Evolutionary conservation across 2,797 vertebrate genomes (phyloP), one percentile per base, ranked within the genome.

Genomic region (Huso huso): DNA sequence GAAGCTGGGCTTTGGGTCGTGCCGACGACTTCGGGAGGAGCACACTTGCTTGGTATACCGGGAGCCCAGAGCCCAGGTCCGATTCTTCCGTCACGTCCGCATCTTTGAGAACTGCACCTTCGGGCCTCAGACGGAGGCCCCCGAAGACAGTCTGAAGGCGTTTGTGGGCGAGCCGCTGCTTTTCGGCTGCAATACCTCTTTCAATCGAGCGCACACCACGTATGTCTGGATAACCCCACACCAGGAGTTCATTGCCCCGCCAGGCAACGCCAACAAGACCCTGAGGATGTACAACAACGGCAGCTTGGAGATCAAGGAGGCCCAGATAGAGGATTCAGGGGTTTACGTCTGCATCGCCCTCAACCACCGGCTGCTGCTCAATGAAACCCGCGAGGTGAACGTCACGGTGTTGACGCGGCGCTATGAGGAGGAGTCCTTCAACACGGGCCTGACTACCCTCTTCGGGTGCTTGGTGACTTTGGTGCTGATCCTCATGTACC

Each of bases 381-480:
- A 93, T 8, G 87, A 93, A 71, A 89, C 92, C 0, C 81, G 80
- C 0, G 93, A 97, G 76, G 84, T 96, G 66, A 97, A 96, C 0
- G 81, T 99, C 69, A 97, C 92, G 0, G 89, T 99, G 67, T 70
- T 79, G 10, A 68, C 58, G 23, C 77, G 73, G 0, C 76, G 51
- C 1, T 76, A 66, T 0, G 72, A 73, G 0, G 79, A 9, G 0
- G 93, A 95, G 69, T 71, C 87, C 10, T 98, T 99, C 83, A 98
- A 90, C 84, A 98, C 95, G 0, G 93, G 93, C 6, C 90, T 92
- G 73, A 98, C 96, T 0, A 98, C 96, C 0, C 86, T 99, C 66
- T 83, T 99, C 70, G 95, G 95, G 62, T 98, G 96, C 0, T 85
- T 88, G 0, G 94, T 94, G 53, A 97, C 90, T 81, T 85, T 99